These are phyloP conservation scores for Clarias pachynema DNA, from an alignment of 2,797 vertebrate species.

Conservation along the genomic window DNA sequence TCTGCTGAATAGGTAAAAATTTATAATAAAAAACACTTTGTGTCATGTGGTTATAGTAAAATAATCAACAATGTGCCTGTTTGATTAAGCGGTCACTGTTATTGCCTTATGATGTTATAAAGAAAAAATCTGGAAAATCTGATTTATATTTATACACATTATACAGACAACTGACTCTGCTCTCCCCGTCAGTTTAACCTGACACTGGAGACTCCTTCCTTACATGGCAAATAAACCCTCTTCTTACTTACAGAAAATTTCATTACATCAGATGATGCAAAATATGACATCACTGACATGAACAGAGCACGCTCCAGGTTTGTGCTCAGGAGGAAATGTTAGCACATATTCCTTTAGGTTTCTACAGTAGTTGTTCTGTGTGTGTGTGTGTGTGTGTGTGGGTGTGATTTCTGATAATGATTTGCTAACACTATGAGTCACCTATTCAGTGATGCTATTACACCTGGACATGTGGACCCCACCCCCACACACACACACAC, in stretches of 20 bases:
- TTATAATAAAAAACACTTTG: neutral
- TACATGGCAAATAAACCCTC: neutral
- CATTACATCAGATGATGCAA: neutral
- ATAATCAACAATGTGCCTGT: neutral
- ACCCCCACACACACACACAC: too few relatives aligned
- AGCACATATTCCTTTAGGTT: neutral
- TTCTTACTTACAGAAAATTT: neutral
- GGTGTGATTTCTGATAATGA: neutral
- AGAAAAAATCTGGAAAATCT: too few relatives aligned
- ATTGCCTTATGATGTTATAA: neutral
- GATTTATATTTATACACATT: too few relatives aligned
- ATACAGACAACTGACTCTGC: neutral
- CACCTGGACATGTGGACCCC: neutral
- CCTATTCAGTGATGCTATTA: neutral
- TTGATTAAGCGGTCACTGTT: neutral
- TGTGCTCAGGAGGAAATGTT: neutral
- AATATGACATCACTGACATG: neutral
- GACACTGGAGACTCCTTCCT: neutral
- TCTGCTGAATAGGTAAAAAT: neutral
- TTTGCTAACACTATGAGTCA: slow-evolving; percentile 4
- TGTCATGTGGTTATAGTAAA: neutral
- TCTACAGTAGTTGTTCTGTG: neutral
- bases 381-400: neutral
- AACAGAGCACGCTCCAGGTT: neutral
- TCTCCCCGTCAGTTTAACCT: neutral